Base-by-base conservation (phyloP, 2,888 invertebrate species). In the Perithous albicinctus region DNA sequence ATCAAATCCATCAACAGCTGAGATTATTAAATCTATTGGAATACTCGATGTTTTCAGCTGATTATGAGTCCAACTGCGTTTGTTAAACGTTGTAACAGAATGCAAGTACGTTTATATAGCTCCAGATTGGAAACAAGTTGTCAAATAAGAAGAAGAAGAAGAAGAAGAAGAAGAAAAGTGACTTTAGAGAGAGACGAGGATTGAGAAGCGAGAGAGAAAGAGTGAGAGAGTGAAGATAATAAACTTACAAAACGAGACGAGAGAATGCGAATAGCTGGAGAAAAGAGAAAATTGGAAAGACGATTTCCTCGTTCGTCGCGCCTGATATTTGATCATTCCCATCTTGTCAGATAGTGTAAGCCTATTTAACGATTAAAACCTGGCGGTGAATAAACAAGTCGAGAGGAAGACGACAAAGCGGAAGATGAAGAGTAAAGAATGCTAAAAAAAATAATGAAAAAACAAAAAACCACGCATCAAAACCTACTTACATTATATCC, bases 401-500 rank as follows among this genome's bases (percentile, higher is more conserved):
- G 76, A 76, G 61, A 76, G 64, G 78, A 69, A 78, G 76, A 84
- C 56, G 56, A 77, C 51, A 41, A 67, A 46, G 41, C 66, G 75
- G 59, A 67, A 79, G 79, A 82, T 51, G 54, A 64, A 75, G 74
- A 69, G 76, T 69, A 69, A 69, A 23, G 59, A 63, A 38, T 51
- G 43, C 54, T 15, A 63, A 64, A 56, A 51, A 38, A 64, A 54
- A 46, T 59, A 54, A 75, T 59, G 29, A 29, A 69, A 35, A 70
- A 56, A 26, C 15, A 51, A 66, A 48, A 23, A 41, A 72, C 86
- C 86, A 87, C 88, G 86, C 87, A 88, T 89, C 87, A 89, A 89
- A 86, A 66, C 67, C 86, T 89, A 89, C 84, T 59, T 90, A 88
- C 88, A 89, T 89, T 89, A 89, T 90, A 88, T 83, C 88, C 82